Base-by-base conservation (phyloP, 2,797 vertebrate species). In the Scolopax rusticola region DNA sequence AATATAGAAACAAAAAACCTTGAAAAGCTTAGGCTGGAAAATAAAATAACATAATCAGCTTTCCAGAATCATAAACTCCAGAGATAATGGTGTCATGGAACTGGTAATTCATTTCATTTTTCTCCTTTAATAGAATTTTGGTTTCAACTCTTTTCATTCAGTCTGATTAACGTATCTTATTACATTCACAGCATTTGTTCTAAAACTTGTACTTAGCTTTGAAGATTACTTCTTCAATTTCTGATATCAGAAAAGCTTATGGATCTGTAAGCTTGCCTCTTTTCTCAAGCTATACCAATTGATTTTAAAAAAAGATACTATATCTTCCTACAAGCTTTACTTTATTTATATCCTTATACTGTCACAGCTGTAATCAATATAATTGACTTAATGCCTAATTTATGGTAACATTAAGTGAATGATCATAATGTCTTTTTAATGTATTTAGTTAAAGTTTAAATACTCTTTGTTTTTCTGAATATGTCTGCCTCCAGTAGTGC, bases 361-460 rank as follows among this genome's bases (percentile, higher is more conserved):
- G 69, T 88, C 80, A 78, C 75, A 74, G 60, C 25, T 87, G 56
- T 38, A 95, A 64, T 93, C 89, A 84, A 91, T 93, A 81, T 5
- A 77, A 90, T 93, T 0, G 40, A 96, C 36, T 79, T 51, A 64
- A 83, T 4, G 4, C 41, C 75, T 90, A 94, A 93, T 18, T 84
- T 94, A 89, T 77, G 56, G 76, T 57, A 93, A 61, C 79, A 30
- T 21, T 65, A 65, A 89, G 18, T 51, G 64, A 85, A 78, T 25
- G 45, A 87, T 79, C 33, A 81, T 77, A 77, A 94, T 76, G 74
- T 54, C 74, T 92, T 89, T 93, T 84, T 61, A 90, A 92, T 57
- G 57, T 16, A 50, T 92, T 88, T 75, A 81, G 28, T 69, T 88
- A 33, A 93, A 87, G 36, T 90, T 91, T 86, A 93, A 93, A 68